Evolutionary conservation across 2,888 invertebrate species (phyloP).

Genomic region (Drosophila paracracens): DNA sequence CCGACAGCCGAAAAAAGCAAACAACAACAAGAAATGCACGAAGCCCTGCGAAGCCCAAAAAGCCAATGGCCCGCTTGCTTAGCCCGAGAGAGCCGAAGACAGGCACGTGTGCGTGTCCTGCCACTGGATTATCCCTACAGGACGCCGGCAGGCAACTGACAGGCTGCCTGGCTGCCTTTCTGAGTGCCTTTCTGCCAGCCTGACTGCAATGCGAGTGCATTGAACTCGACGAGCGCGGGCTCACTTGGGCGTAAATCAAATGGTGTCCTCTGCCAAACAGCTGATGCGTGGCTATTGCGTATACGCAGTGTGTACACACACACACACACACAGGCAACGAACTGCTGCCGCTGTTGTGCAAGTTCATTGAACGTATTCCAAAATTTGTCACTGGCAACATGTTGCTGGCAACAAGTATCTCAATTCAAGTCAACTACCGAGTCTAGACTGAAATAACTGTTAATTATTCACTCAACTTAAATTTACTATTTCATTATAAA

Average conservation of each 20-base stretch:
- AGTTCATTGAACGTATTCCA: conserved; percentile 53
- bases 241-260: conserved; percentile 71
- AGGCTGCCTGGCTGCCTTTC: conserved; percentile 18
- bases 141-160: conserved; percentile 47
- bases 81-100: conserved; percentile 25
- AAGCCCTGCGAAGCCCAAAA: conserved; percentile 77
- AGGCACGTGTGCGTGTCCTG: conserved; percentile 64
- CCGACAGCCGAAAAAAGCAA: conserved; percentile 67
- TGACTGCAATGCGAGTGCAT: conserved; percentile 57
- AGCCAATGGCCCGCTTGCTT: conserved; percentile 70
- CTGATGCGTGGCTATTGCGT: conserved; percentile 59
- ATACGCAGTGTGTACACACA: conserved; percentile 45
- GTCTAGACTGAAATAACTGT: background rate
- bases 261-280: conserved; percentile 61
- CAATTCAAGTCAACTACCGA: background rate
- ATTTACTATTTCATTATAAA: background rate
- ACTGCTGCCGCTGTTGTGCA: conserved; percentile 3
- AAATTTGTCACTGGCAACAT: conserved; percentile 28
- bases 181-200: background rate
- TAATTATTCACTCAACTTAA: background rate
- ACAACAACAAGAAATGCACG: conserved; percentile 37
- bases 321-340: conserved; percentile 2
- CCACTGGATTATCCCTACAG: conserved; percentile 74
- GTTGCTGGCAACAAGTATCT: conserved; percentile 17
- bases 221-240: conserved; percentile 50